Base-by-base conservation (phyloP, 2,113 vertebrate species). In the Bujurquina vittata region DNA sequence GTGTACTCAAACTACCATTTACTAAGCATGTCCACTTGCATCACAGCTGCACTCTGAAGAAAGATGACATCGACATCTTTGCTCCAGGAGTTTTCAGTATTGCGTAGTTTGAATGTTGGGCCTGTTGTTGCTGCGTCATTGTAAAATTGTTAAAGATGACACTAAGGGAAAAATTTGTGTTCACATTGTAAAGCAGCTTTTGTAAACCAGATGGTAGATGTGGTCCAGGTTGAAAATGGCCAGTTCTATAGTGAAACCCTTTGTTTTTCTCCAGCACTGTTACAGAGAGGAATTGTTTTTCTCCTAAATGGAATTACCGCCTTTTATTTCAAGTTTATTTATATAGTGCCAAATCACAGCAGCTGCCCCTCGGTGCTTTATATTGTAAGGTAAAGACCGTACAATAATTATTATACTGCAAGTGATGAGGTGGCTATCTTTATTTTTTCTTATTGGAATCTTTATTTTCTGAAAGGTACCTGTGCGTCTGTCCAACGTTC, bases 391-490 rank as follows among this genome's bases (percentile, higher is more conserved):
- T 37, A 37, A 37, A 9, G 35, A 37, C 35, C 7, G 10, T 10
- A 37, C 35, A 37, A 1, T 37, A 37, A 37, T 37, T 49, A 29
- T 65, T 31, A 9, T 23, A 17, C 31, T 23, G 4, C n/a, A 35
- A 9, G n/a, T 29, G 11, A 35, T 67, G 63, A 67, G 63, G 37
- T 46, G 63, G 40, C 40, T 22, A 10, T 18, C 3, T 67, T 49
- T 23, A 15, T 49, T 69, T 69, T 67, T 15, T 46, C 14, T 26
- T 46, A 46, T 18, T 7, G 3, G 26, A 43, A 2, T 69, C 26
- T 55, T 81, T 17, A 9, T 77, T 69, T 75, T 81, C 46, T 76
- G 2, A 75, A 84, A 81, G 91, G 84, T 88, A 92, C 86, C 82
- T 61, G 43, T 76, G 63, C n/a, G 14, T 55, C 46, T 8, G 4